Percentiles rank a stretch among this genome's conserved stretches.
phyloP scores from a whole-genome alignment of 2,888 invertebrate species.

The Crossocerus cetratus region DNA sequence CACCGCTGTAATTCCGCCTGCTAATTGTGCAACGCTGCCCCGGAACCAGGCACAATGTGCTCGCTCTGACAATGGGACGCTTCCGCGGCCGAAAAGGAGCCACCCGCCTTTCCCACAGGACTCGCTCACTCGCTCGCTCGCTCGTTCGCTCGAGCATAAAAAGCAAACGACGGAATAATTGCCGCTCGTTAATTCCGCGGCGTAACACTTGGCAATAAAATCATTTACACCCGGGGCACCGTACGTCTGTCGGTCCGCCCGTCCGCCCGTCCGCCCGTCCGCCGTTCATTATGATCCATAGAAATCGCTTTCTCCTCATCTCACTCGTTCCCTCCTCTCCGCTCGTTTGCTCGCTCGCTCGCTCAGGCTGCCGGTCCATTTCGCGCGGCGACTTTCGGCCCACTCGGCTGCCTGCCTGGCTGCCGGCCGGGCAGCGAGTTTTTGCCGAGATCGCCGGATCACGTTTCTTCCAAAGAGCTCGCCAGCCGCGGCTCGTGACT shows the following conservation, averaged over 20 bases:
- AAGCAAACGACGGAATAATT: constrained; percentile 54
- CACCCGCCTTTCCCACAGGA: constrained; percentile 49
- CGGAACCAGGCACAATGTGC: constrained; percentile 42
- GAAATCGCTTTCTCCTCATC: constrained; percentile 51
- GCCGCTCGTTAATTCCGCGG: constrained; percentile 48
- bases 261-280: constrained; percentile 41
- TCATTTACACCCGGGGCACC: constrained; percentile 53
- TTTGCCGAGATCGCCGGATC: constrained; percentile 42
- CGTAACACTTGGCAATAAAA: constrained; percentile 52
- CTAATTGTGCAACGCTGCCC: constrained; percentile 38
- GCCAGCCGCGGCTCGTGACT: constrained; percentile 35
- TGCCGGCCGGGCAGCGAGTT: constrained; percentile 16
- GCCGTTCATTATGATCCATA: constrained; percentile 51
- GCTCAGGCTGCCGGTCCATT: neutral
- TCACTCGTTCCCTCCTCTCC: neutral
- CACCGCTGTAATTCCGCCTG: constrained; percentile 3
- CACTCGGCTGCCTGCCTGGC: constrained; percentile 21
- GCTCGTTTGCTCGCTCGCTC: neutral
- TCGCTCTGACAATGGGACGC: constrained; percentile 26
- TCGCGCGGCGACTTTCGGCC: constrained; percentile 46
- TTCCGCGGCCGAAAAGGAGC: constrained; percentile 37
- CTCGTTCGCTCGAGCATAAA: constrained; percentile 51
- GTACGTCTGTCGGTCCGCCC: constrained; percentile 38
- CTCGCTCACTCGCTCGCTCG: constrained; percentile 43
- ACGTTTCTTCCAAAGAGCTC: constrained; percentile 39